phyloP scores from a whole-genome alignment of 2,113 vertebrate species.

The Pseudolaguvia tuberculata region DNA sequence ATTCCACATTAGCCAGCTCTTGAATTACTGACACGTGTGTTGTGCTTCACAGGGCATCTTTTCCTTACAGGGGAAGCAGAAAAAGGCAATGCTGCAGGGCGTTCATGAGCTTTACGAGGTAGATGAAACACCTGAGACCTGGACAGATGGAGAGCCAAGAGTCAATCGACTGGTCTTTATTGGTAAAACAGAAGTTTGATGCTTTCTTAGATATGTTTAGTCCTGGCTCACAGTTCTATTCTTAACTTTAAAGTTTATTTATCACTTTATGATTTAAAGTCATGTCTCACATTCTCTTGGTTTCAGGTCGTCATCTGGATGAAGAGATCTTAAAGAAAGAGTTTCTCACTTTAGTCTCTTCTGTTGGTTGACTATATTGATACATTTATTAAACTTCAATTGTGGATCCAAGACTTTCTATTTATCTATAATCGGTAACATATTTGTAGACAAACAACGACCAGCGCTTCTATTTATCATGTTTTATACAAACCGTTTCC shows the following conservation, averaged over 20 bases:
- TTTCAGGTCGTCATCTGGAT: conserved; percentile 86
- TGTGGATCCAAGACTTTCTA: background rate
- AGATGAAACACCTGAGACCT: conserved; percentile 82
- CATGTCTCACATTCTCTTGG: background rate
- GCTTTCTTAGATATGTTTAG: background rate
- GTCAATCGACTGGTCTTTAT: conserved; percentile 86
- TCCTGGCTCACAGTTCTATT: background rate
- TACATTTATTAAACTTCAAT: conserved; percentile 8
- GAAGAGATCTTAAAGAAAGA: conserved; percentile 75
- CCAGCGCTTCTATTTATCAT: background rate
- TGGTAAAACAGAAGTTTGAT: conserved; percentile 65
- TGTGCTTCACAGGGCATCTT: conserved; percentile 79
- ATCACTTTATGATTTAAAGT: background rate
- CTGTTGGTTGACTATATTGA: conserved; percentile 16
- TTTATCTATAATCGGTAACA: background rate
- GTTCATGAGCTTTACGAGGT: conserved; percentile 92
- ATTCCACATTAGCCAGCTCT: background rate
- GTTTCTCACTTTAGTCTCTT: conserved; percentile 71
- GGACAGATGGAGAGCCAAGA: conserved; percentile 72
- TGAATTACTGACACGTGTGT: background rate
- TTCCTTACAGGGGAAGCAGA: conserved; percentile 77
- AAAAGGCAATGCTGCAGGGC: conserved; percentile 88
- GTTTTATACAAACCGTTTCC: background rate
- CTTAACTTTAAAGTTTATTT: background rate
- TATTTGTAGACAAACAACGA: background rate